Evolutionary conservation across 92 coral and sea anemone species (phyloP), one percentile per base, ranked within the genome.

Genomic region (Porites lobata): DNA sequence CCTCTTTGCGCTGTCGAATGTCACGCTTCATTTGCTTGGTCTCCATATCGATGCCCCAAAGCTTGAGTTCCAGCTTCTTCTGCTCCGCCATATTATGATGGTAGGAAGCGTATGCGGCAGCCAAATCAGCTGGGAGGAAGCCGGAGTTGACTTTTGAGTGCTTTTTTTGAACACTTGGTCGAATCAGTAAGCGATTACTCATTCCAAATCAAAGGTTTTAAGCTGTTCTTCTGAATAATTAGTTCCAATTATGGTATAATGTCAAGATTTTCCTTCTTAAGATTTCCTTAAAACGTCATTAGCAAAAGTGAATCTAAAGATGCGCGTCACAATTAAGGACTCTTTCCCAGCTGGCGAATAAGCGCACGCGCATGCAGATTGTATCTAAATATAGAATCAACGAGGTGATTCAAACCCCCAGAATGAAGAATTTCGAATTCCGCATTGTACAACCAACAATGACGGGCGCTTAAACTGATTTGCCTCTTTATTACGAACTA

Each of bases 71-170:
- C 15, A 93, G 93, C 26, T 69, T 65, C 65, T 57, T 84, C 19
- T 90, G 93, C 76, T 90, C 96, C 14, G 79, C 87, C 26, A 80
- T 21, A 81, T 93, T 93, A 9, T 17, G 65, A 71, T 86, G 93
- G 69, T 86, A 85, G 4, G 89, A 72, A 0, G 81, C 75, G 65
- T 87, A 85, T 6, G 92, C 91, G 18, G 96, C 96, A 1, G 78
- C 80, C 38, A 93, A 71, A 63, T 93, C 96, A n/a, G 74, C 87
- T 4, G 96, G 93, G 22, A 93, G 91, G 20, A 87, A 20, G 51
- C 24, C 43, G 70, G 83, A 64, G 74, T 50, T 61, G 66, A 13
- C 11, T 58, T 66, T 81, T 6, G 69, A 9, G 29, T 59, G 19
- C 32, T 69, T 77, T 65, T 71, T 68, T 3, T 12, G 47, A 29